Evolutionary conservation across 2,888 invertebrate species (phyloP).

Genomic region (Uloborus plumipes): DNA sequence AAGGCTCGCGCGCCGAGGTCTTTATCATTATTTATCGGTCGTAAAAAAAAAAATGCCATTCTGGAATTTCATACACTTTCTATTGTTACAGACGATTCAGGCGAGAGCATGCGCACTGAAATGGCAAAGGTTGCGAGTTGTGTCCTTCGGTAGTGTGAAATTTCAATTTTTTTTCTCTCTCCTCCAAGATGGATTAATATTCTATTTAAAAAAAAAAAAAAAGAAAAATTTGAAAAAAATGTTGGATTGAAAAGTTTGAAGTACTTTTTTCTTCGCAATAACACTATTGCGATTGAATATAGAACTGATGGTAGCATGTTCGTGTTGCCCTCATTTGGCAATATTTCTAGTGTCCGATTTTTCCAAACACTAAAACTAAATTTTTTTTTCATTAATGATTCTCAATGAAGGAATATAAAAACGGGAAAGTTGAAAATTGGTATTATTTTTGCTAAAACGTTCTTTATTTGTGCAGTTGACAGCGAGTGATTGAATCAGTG

Average conservation of each 20-base stretch:
- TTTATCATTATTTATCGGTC: slow-evolving; percentile 54
- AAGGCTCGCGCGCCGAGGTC: slow-evolving; percentile 30
- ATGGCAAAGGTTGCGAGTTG: slow-evolving; percentile 37
- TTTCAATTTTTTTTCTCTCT: slow-evolving; percentile 5
- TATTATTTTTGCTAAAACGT: too few relatives aligned
- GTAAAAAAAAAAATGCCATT: slow-evolving; percentile 43
- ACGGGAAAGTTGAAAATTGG: too few relatives aligned
- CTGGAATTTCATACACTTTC: slow-evolving; percentile 26
- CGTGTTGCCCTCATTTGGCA: too few relatives aligned
- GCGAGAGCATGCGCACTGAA: slow-evolving; percentile 26
- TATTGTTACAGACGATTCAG: slow-evolving; percentile 44
- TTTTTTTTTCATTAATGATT: too few relatives aligned
- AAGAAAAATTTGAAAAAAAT: not conserved
- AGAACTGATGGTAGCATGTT: too few relatives aligned
- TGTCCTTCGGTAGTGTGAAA: slow-evolving; percentile 29
- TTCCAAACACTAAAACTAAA: too few relatives aligned
- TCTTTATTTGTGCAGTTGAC: too few relatives aligned
- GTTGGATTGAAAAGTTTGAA: not conserved
- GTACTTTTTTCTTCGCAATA: not conserved
- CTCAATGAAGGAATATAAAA: too few relatives aligned
- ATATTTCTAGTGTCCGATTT: too few relatives aligned
- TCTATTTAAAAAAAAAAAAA: slow-evolving; percentile 2
- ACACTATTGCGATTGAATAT: too few relatives aligned
- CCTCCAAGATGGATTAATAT: too few relatives aligned
- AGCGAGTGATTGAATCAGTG: too few relatives aligned